Evolutionary conservation across 1,140 invertebrate genomes (phyloP), one percentile per base, ranked within the genome.

Genomic region (Bemisia tabaci): DNA sequence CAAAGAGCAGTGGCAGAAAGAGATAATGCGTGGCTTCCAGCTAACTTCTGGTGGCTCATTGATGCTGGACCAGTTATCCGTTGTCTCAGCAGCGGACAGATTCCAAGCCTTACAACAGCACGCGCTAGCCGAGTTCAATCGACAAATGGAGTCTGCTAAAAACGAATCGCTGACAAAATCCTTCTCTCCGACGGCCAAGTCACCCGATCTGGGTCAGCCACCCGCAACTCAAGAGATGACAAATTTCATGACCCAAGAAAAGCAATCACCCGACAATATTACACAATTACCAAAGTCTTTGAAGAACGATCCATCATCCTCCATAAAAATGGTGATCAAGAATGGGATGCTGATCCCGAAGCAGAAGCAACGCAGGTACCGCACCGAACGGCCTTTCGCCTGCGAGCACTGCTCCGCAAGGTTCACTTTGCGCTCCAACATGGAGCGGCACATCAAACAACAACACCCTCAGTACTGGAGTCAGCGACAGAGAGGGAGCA

Each of bases 391-490:
- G 23, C 92, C 92, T 0, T 94, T 94, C 73, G 86, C 86, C 0
- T 95, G 93, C 75, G 90, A 90, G 48, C 88, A 92, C 71, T 95
- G 93, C 74, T 87, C 89, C 0, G 91, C 92, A 0, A 82, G 89
- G 62, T 96, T 96, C 72, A 95, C 92, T 0, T 76, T 95, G 0
- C 82, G 92, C 9, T 94, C 91, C 9, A 95, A 95, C 73, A 95
- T 95, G 91, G 92, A 95, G 76, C 79, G 92, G 0, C 93, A 96
- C 68, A 89, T 95, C 0, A 95, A 95, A 74, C 91, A 94, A 71
- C 92, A 95, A 72, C 93, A 95, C 80, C 92, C 92, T 0, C 88
- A 92, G 63, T 86, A 84, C 70, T 94, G 91, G 89, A 89, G 86
- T 62, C 87, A 90, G 66, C 78, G 88, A 60, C 87, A 89, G 58